Evolutionary conservation across 2,888 invertebrate species (phyloP), one percentile per base, ranked within the genome.

Genomic region (Morpho achilles): DNA sequence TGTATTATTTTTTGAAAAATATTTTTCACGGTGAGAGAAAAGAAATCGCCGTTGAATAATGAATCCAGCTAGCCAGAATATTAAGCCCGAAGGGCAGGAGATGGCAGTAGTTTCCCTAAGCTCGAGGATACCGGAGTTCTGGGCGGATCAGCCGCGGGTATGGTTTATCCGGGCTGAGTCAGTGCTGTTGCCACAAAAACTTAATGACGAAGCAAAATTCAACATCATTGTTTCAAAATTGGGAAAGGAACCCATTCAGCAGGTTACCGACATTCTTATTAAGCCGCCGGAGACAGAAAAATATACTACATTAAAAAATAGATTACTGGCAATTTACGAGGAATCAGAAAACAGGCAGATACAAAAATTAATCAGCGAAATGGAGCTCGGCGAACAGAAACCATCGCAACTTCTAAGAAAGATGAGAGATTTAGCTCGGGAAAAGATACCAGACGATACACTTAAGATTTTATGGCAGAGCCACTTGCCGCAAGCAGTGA

Each of bases 191-290:
- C 62, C 65, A 1, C 66, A 65, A 44, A 66, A 64, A 8, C 3
- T 59, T 0, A 16, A 56, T 0, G 67, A 69, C 23, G 60, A 61
- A 2, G 55, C 63, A 0, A 67, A 66, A 42, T 69, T 48, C 40
- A 23, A 69, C 16, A 5, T 68, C 3, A 49, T 70, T 0, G 50
- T 70, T 0, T 7, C 67, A 0, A 70, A 71, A 50, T 16, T 69
- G 7, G 52, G 46, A 0, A 68, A 68, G 43, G 64, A 67, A 0
- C 67, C 61, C 0, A 60, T 71, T 1, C 47, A 56, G 8, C 67
- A 70, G 50, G 64, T 69, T 0, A 65, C 59, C 0, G 71, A 71
- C 41, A 44, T 71, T 2, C 9, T 73, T 0, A 7, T 61, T 0
- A 46, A 51, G 1, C 68, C 69, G 6, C 69, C 70, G 3, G 48